Evolutionary conservation across 2,797 vertebrate species (phyloP).

Genomic region (Propithecus perrieri): DNA sequence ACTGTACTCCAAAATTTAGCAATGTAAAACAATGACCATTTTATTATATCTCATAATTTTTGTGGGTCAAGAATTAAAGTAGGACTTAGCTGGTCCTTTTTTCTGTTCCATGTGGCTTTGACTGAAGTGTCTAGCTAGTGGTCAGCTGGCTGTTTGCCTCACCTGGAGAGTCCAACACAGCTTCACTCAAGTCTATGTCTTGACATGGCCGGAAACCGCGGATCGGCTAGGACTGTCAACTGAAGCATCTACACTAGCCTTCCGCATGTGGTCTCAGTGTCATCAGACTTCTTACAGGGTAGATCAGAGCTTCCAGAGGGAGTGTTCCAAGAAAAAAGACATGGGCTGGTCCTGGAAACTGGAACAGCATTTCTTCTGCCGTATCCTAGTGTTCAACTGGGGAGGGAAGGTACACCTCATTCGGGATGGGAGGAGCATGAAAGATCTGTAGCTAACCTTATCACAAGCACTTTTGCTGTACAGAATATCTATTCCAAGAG

Average conservation of each 20-base stretch:
- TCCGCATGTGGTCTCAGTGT: background rate
- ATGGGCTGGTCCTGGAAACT: background rate
- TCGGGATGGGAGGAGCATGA: background rate
- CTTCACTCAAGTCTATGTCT: background rate
- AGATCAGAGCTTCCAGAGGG: background rate
- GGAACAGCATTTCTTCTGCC: background rate
- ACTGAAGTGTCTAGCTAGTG: background rate
- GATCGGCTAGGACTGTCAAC: background rate
- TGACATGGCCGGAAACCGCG: background rate
- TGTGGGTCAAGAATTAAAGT: background rate
- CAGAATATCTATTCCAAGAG: background rate
- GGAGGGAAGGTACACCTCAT: background rate
- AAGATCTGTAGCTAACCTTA: background rate
- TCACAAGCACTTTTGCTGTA: background rate
- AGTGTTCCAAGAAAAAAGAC: background rate
- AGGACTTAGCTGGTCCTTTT: background rate
- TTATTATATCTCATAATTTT: conserved; percentile 40
- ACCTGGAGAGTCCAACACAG: background rate
- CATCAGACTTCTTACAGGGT: background rate
- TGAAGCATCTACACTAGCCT: background rate
- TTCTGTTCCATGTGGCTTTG: background rate
- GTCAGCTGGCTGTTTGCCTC: background rate
- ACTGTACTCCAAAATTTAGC: background rate
- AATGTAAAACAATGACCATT: conserved; percentile 19
- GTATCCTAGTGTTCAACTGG: background rate